Evolutionary conservation across 2,113 vertebrate species (phyloP), one percentile per base, ranked within the genome.

Genomic region (Acrocephalus arundinaceus): DNA sequence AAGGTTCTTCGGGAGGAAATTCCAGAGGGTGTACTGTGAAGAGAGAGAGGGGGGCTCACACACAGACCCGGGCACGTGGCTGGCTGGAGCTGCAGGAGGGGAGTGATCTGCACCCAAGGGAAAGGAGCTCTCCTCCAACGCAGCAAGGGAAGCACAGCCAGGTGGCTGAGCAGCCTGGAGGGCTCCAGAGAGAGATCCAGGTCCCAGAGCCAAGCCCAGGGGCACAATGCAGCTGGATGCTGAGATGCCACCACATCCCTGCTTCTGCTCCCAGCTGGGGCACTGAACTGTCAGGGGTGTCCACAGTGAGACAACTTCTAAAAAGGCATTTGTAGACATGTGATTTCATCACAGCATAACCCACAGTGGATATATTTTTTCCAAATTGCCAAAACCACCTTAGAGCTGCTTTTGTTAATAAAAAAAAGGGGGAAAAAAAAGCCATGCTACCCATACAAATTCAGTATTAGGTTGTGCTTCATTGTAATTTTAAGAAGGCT

Each of bases 1-100:
- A 57, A 99, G 97, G 97, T 99, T 99, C 98, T 99, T 99, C 88
- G 99, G 99, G 96, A 99, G 98, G 96, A 99, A 99, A 97, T 99
- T 99, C 99, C 99, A 99, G 94, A 99, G 97, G 22, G 99, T 99
- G 97, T 99, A 99, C 99, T 99, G 97, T 4, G 48, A 35, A 35
- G 82, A 74, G 89, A 88, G 93, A 96, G 68, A 83, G 67, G 39
- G 7, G n/a, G 9, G 41, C 31, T 92, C 58, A 54, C 68, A 46
- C 75, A 43, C 73, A 65, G 28, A 51, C 15, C 71, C 43, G 15
- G n/a, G 58, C 59, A 48, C 6, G 0, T 4, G 15, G 79, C 52
- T 75, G 35, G 27, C 21, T 3, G 6, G 4, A 13, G 52, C 52
- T 55, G 16, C 43, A 27, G 7, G 28, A 48, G 0, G 12, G 49